Evolutionary conservation across 2,113 vertebrate species (phyloP), one percentile per base, ranked within the genome.

Genomic region (Phaethon lepturus): DNA sequence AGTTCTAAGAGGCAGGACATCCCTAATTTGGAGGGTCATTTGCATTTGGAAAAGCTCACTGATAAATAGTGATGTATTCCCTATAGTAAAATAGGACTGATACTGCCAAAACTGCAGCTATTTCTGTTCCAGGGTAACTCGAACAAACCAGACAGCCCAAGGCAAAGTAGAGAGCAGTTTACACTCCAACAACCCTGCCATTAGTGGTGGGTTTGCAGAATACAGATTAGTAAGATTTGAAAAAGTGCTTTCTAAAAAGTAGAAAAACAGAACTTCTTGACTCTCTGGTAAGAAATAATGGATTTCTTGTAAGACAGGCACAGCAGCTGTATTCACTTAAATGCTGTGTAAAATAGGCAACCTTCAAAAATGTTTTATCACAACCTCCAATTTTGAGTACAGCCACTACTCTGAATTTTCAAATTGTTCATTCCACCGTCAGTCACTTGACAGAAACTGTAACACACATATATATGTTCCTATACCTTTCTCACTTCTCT

Each of bases 1-100:
- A 96, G 96, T 92, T 98, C 91, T 79, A 96, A 98, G 97, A 97
- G 98, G 95, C 95, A 97, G 98, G 97, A 97, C 98, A 97, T 98
- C 97, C 96, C 97, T 98, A 97, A 98, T 98, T 98, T 98, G 96
- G 97, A 98, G 97, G 97, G 98, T 97, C 92, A 97, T 98, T 98
- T 98, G 96, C 98, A 97, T 98, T 97, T 97, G 97, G 97, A 98
- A 98, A 98, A 92, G 90, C 90, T 98, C 93, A 91, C 81, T 97
- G 93, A 94, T 97, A 98, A 97, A 95, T 84, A 96, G 91, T 79
- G 76, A 97, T 93, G 96, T 97, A 98, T 97, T 97, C 97, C 98
- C 96, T 89, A 75, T 74, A 96, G 97, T 96, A 96, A 97, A 97
- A 78, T 67, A 97, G 96, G 95, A 97, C 80, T 76, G 73, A 94